Conservation (phyloP, 2,113 vertebrate genomes). For the Chelonoidis abingdonii region DNA sequence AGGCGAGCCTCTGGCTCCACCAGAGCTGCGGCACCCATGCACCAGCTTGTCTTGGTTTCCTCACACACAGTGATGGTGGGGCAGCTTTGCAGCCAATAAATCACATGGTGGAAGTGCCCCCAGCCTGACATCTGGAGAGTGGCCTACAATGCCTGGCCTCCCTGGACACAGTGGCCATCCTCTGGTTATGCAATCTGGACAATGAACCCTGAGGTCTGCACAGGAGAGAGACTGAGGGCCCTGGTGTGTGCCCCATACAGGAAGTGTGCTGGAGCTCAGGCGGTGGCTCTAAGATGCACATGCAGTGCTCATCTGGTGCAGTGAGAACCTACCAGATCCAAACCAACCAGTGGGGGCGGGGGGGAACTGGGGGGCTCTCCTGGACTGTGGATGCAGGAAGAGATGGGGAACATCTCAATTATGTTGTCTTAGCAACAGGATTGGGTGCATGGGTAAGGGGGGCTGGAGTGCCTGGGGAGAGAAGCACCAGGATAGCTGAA, state of each 20-base stretch:
- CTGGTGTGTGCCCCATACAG: not conserved
- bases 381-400: not conserved
- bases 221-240: too few relatives aligned
- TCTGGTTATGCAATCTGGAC: not conserved
- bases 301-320: not conserved
- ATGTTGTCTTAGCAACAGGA: not conserved
- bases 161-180: not conserved
- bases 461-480: not conserved
- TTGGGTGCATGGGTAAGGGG: not conserved
- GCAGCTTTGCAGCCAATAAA: not conserved
- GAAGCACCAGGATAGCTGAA: not conserved
- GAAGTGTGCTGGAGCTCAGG: not conserved
- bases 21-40: not conserved
- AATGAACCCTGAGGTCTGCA: not conserved
- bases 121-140: not conserved
- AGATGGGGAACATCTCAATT: not conserved
- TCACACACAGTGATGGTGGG: not conserved
- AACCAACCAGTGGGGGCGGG: rapidly evolving
- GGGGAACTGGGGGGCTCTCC: not conserved
- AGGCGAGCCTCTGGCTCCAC: not conserved
- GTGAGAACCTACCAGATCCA: not conserved
- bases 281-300: not conserved
- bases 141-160: not conserved
- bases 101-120: not conserved
- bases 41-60: not conserved